A percentile compares a stretch with the other conserved stretches of the same genome.
These are phyloP conservation scores for Esox masquinongy DNA, from an alignment of 2,797 vertebrate species.

Conservation along the genomic window DNA sequence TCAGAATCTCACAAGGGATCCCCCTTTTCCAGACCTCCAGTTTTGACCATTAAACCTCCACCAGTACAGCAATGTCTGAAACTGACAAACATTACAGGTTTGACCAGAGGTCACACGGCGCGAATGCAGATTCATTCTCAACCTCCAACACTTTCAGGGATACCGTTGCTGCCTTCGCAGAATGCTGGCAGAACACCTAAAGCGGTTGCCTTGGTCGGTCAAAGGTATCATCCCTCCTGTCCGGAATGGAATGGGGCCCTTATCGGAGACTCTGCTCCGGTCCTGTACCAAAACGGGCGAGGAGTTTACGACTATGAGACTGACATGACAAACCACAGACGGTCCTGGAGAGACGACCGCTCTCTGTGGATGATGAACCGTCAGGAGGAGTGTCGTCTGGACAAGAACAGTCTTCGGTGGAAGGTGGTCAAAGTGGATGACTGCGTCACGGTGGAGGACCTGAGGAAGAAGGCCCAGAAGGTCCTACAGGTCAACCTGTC, in stretches of 20 bases:
- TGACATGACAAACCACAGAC: constrained; percentile 68
- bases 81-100: constrained; percentile 78
- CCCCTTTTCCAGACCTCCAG: constrained; percentile 45
- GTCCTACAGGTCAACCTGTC: constrained; percentile 91
- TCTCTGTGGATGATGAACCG: constrained; percentile 32
- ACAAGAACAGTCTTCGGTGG: constrained; percentile 77
- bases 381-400: constrained; percentile 67
- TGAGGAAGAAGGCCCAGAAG: constrained; percentile 88
- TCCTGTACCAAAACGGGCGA: constrained; percentile 77
- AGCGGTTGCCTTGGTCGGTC: constrained; percentile 77
- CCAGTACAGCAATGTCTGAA: constrained; percentile 73
- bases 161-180: constrained; percentile 74
- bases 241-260: constrained; percentile 72
- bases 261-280: constrained; percentile 75
- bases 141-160: constrained; percentile 70
- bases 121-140: constrained; percentile 78
- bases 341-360: constrained; percentile 47
- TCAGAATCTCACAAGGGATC: not conserved
- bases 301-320: constrained; percentile 73
- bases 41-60: constrained; percentile 16
- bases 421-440: constrained; percentile 88
- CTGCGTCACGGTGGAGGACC: constrained; percentile 85
- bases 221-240: constrained; percentile 71
- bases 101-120: constrained; percentile 73
- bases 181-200: constrained; percentile 66